Evolutionary conservation across 2,888 invertebrate species (phyloP).

Genomic region (Nemotelus nigrinus): DNA sequence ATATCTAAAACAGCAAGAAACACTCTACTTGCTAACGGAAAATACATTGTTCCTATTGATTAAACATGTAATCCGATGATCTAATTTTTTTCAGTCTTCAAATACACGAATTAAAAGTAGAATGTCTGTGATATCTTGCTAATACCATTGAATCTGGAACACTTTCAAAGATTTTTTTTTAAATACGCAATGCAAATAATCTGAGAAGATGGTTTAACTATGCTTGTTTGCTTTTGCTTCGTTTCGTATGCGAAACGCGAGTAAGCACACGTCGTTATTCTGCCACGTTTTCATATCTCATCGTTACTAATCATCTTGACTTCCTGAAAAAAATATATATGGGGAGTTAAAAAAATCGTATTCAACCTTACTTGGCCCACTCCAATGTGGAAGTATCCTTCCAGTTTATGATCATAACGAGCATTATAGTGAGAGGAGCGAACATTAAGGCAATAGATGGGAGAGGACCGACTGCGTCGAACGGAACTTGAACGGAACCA

Average conservation of each 20-base stretch:
- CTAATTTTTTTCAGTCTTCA: not conserved
- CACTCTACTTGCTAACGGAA: too few species aligned
- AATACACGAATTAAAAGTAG: not conserved
- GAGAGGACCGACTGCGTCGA: not conserved
- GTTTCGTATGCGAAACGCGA: slow-evolving; percentile 10
- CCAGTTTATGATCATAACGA: slow-evolving; percentile 20
- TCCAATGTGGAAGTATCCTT: not conserved
- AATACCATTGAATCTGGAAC: slow-evolving; percentile 10
- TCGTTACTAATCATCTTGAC: slow-evolving; percentile 32
- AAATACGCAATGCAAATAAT: slow-evolving; percentile 6
- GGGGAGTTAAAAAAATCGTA: not conserved
- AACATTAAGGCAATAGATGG: not conserved
- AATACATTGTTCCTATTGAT: too few species aligned
- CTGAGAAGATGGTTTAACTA: not conserved
- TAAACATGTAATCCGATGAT: too few species aligned
- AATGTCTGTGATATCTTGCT: not conserved
- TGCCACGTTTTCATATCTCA: slow-evolving; percentile 28
- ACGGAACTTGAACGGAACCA: slow-evolving; percentile 4
- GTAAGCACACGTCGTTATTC: slow-evolving; percentile 21
- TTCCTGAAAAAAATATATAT: slow-evolving; percentile 12
- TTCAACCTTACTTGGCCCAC: slow-evolving; percentile 1
- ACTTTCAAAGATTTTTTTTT: not conserved
- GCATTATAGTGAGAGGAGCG: not conserved
- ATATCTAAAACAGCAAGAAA: too few species aligned
- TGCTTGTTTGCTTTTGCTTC: not conserved